These are phyloP conservation scores for Eretmochelys imbricata DNA, from an alignment of 2,113 vertebrate species.

Conservation along the genomic window DNA sequence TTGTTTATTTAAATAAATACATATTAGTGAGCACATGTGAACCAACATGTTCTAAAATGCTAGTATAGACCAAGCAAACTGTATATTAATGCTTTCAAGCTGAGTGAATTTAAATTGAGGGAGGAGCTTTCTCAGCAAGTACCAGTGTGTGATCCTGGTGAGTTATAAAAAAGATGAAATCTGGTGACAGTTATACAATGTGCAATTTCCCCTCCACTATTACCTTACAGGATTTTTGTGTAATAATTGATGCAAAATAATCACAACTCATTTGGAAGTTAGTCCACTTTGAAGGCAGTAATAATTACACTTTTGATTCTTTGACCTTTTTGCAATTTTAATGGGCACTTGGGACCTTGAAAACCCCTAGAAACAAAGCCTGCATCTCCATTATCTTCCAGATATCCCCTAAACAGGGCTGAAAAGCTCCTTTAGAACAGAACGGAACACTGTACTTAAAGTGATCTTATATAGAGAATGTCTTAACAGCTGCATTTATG, in stretches of 20 bases:
- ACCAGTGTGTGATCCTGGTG: neutral
- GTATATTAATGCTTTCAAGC: neutral
- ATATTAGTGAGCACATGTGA: neutral
- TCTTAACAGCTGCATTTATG: neutral
- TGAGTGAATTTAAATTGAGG: neutral
- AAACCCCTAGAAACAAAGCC: neutral
- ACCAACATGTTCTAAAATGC: neutral
- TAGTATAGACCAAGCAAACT: neutral
- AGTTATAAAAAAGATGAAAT: neutral
- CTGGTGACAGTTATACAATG: neutral
- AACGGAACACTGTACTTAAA: fast-evolving
- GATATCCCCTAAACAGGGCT: fast-evolving
- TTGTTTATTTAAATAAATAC: neutral
- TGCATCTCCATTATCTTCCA: neutral
- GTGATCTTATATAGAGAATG: neutral
- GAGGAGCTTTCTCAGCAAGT: neutral
- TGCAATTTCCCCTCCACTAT: neutral
- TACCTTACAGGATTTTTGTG: neutral
- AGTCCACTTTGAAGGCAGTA: neutral
- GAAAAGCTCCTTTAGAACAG: neutral
- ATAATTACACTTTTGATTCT: neutral
- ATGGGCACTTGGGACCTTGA: neutral
- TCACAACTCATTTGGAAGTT: neutral
- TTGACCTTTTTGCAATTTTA: neutral
- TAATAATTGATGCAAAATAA: neutral